Base-by-base conservation (phyloP, 2,797 vertebrate species). In the Pogonophryne albipinna region DNA sequence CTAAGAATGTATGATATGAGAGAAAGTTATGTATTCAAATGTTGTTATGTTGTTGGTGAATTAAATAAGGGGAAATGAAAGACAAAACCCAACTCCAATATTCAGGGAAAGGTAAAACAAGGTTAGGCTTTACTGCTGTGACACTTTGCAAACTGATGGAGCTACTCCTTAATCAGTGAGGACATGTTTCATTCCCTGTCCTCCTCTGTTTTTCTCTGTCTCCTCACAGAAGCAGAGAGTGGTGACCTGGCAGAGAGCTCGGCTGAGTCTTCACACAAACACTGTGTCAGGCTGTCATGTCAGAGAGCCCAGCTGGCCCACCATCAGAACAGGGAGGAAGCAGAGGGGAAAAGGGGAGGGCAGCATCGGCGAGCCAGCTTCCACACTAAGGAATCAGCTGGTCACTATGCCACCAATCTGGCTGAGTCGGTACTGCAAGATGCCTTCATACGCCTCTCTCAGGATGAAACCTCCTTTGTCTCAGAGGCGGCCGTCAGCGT, bases 371-470 rank as follows among this genome's bases (percentile, higher is more conserved):
- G 57, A 53, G 52, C 80, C 17, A 89, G 75, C 82, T 20, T 42
- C 1, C 91, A 94, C 63, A 91, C 93, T 0, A 94, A 94, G 68
- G 95, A 85, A 2, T 95, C 95, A 7, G 94, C 97, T 1, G 97
- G 98, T 53, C 93, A 98, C 81, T 99, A 97, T 0, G 98, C 98
- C 75, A 98, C 95, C 55, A 99, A 98, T 85, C 89, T 99, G 73
- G 97, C 97, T 4, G 98, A 99, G 89, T 98, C 97, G 0, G 98
- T 99, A 53, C 92, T 99, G 14, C 98, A 99, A 86, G 98, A 99
- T 56, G 97, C 97, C 2, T 99, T 99, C 89, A 98, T 98, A 85
- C 95, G 96, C 62, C 94, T 99, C 58, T 98, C 97, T 79, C 97
- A 97, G 82, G 95, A 97, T 56, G 97, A 97, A 73, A 90, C 94